Evolutionary conservation across 2,888 invertebrate species (phyloP), one percentile per base, ranked within the genome.

Genomic region (Caenorhabditis wallacei): DNA sequence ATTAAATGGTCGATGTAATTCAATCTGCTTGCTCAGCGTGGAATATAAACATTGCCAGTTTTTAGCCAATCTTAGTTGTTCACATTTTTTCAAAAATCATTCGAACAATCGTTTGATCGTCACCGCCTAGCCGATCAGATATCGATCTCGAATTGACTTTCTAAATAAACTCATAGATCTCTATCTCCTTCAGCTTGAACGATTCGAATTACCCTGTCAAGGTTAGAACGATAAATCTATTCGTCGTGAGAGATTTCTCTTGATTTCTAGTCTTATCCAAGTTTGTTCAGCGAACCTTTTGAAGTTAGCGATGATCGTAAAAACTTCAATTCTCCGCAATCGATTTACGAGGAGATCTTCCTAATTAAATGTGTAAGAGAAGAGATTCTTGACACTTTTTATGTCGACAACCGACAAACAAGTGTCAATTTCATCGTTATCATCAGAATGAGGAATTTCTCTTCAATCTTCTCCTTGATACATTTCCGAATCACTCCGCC

Each of bases 401-500:
- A 40, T 40, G 40, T 40, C 40, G 40, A 40, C 40, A 40, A 10
- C 10, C 40, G 40, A 40, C 40, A 40, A 40, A 40, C 40, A 40
- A 40, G 40, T 59, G 40, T 43, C 59, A 72, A 61, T 40, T 24
- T 18, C 40, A 16, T 69, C 43, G 35, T 40, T 63, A 53, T 53
- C 72, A 40, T 8, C 30, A 7, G 24, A 24, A 61, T 35, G 24
- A 68, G 54, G n/a, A 54, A 53, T 68, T 54, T 54, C 54, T 54
- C 24, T 13, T 11, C 22, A 16, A 1, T n/a, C 51, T n/a, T 24
- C n/a, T 20, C 22, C 13, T 53, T 43, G 30, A 26, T 54, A 46
- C 48, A 8, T 20, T 46, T 43, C 30, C 16, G 2, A 5, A 16
- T 24, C 13, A n/a, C n/a, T n/a, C n/a, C n/a, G n/a, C n/a, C n/a